phyloP scores from a whole-genome alignment of 2,113 vertebrate species.

The Macrotis lagotis region DNA sequence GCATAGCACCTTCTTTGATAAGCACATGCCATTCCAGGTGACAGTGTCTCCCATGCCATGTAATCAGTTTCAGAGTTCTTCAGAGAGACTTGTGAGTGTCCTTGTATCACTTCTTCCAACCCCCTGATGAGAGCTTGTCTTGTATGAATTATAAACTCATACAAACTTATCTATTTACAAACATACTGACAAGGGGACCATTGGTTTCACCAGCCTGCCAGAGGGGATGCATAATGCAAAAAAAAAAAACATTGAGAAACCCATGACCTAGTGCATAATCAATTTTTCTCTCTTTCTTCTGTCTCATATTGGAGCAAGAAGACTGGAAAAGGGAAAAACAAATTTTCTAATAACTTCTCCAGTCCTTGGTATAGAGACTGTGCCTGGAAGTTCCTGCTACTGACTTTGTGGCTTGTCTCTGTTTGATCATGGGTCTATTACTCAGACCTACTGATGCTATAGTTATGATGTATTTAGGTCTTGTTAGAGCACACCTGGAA shows the following conservation, averaged over 20 bases:
- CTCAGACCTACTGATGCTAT: background rate
- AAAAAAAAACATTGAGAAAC: background rate
- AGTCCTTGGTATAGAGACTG: background rate
- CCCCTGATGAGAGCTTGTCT: too few relatives aligned
- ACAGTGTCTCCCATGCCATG: too few relatives aligned
- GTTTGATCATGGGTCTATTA: background rate
- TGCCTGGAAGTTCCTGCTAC: slow-evolving; percentile 8
- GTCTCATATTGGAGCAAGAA: slow-evolving; percentile 40
- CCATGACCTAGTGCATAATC: slow-evolving; percentile 24
- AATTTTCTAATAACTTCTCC: slow-evolving; percentile 41
- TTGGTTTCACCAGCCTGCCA: background rate
- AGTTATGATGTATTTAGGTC: background rate
- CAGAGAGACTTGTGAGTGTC: too few relatives aligned
- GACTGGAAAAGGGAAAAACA: slow-evolving; percentile 16
- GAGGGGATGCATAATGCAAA: too few relatives aligned
- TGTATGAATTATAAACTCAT: too few relatives aligned
- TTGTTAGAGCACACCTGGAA: background rate
- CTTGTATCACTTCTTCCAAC: too few relatives aligned
- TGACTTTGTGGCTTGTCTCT: slow-evolving; percentile 35
- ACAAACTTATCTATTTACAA: background rate
- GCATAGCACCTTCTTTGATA: too few relatives aligned
- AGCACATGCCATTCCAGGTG: too few relatives aligned
- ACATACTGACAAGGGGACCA: background rate
- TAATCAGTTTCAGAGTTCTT: slow-evolving; percentile 1
- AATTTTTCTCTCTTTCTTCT: slow-evolving; percentile 22